Conservation (phyloP, 2,888 invertebrate species). For the Xiphydria camelus region DNA sequence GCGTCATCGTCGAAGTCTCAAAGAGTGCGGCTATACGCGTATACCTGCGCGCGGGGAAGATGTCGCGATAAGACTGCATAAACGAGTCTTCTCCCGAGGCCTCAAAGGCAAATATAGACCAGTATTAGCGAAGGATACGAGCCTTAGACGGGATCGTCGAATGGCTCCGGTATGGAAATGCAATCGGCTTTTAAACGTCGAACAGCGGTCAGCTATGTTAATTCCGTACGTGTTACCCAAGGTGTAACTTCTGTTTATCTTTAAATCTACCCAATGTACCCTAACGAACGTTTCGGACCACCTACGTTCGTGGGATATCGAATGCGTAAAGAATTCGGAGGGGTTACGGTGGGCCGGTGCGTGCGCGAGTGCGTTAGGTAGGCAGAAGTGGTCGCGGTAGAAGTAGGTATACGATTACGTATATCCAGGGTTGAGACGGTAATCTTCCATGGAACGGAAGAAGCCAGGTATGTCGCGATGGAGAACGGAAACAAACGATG, state of each 20-base stretch:
- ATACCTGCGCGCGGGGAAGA: slow-evolving; percentile 36
- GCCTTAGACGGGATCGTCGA: slow-evolving; percentile 19
- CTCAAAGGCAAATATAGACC: slow-evolving; percentile 46
- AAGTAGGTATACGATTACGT: too few relatives aligned
- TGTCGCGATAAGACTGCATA: slow-evolving; percentile 43
- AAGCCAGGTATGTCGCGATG: too few relatives aligned
- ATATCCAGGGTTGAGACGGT: too few relatives aligned
- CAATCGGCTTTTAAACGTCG: slow-evolving; percentile 48
- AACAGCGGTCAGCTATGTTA: slow-evolving; percentile 48
- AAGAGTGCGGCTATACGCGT: too few relatives aligned
- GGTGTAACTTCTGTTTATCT: slow-evolving; percentile 56
- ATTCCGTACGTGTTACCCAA: slow-evolving; percentile 49
- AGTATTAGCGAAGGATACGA: slow-evolving; percentile 23
- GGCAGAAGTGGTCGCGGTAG: too few relatives aligned
- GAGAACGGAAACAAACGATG: too few relatives aligned
- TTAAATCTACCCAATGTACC: slow-evolving; percentile 49
- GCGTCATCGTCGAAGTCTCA: too few relatives aligned
- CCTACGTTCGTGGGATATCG: slow-evolving; percentile 37
- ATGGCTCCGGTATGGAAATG: slow-evolving; percentile 54
- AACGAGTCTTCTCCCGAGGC: slow-evolving; percentile 40
- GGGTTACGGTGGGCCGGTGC: too few relatives aligned
- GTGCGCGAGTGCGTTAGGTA: too few relatives aligned
- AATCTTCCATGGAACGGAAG: too few relatives aligned
- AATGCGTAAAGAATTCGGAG: too few relatives aligned
- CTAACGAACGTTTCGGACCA: slow-evolving; percentile 47